phyloP scores from a whole-genome alignment of 1,140 invertebrate species.

The Trachymyrmex septentrionalis region DNA sequence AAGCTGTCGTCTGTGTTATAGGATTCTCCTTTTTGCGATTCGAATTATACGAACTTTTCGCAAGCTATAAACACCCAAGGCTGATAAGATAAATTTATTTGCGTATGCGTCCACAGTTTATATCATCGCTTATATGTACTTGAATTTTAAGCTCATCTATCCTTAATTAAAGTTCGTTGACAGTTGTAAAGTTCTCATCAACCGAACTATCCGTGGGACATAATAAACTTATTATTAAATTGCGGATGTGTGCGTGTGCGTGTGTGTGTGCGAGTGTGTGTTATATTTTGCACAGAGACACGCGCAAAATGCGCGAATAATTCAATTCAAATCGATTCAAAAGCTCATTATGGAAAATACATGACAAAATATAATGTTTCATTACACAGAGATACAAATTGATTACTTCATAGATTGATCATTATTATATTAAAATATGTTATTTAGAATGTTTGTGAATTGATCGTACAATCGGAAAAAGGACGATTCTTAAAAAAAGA shows the following conservation, averaged over 20 bases:
- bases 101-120: background rate
- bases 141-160: slow-evolving; percentile 14
- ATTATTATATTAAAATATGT: background rate
- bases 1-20: background rate
- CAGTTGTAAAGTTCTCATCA: slow-evolving; percentile 14
- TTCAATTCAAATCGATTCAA: background rate
- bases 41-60: background rate
- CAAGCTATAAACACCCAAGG: background rate
- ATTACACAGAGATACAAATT: background rate
- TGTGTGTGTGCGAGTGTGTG: no score
- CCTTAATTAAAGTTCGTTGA: slow-evolving; percentile 30
- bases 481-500: no score
- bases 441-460: no score
- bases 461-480: no score
- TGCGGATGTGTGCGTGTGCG: background rate
- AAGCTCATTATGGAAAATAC: slow-evolving; percentile 10
- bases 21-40: background rate
- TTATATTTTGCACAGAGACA: slow-evolving; percentile 25
- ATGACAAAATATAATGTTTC: slow-evolving; percentile 1
- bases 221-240: slow-evolving; percentile 46
- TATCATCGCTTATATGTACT: background rate
- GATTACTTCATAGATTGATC: background rate
- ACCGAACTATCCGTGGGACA: background rate
- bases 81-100: slow-evolving; percentile 9
- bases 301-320: background rate